Evolutionary conservation across 2,113 vertebrate species (phyloP), one percentile per base, ranked within the genome.

Genomic region (Platichthys stellatus): DNA sequence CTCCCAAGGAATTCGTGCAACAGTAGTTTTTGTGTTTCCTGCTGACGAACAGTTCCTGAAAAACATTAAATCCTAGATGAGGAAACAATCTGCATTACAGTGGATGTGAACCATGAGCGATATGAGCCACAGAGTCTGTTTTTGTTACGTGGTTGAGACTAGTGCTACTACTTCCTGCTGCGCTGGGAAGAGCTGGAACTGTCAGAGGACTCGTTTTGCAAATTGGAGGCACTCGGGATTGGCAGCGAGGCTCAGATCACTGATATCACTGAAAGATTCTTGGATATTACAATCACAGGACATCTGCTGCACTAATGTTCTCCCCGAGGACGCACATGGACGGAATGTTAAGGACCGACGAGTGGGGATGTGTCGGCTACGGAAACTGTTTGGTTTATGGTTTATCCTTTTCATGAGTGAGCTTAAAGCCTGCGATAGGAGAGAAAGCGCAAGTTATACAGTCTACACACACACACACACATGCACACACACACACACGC

Each of bases 231-330:
- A 68, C 45, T 67, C 60, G 82, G 74, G 74, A 81, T 78, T 61
- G 66, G 69, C 83, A 74, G 69, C 24, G 1, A 78, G 57, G 74
- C 67, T 80, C 70, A 75, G 76, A 82, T 88, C 67, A 76, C 31
- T 69, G 66, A 74, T 80, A 63, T 69, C 57, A 49, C 56, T 35
- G 72, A 84, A 21, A 84, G 72, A 81, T 75, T 82, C 68, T 82
- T 74, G 85, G 83, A 87, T 87, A 79, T 85, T 72, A 83, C 74
- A 82, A 62, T 85, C 81, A 81, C 63, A 45, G 72, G 86, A 84
- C 82, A 83, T 82, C 82, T 85, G 84, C 80, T 88, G 82, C 75
- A 63, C 80, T 81, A 80, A 85, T 80, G 64, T 78, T 70, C 63
- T 62, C 81, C 80, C 60, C 0, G n/a, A 80, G 74, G 89, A 86